Percentiles rank a stretch among this genome's conserved stretches.
These are phyloP conservation scores for Acridotheres tristis DNA, from an alignment of 2,797 vertebrate genomes.

Conservation along the genomic window DNA sequence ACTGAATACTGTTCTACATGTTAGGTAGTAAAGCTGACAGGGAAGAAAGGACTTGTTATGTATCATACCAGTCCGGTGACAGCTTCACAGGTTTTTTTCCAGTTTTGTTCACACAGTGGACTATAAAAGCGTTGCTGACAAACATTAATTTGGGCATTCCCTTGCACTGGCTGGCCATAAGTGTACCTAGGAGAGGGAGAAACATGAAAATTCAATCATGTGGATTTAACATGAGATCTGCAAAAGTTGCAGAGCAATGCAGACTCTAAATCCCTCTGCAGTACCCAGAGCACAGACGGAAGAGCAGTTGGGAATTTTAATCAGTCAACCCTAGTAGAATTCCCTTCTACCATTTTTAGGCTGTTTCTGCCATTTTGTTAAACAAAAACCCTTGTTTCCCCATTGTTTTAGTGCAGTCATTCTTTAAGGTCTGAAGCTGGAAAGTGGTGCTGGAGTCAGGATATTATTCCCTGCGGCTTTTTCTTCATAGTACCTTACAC, in stretches of 20 bases:
- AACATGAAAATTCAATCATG: background rate
- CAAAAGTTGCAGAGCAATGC: background rate
- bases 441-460: background rate
- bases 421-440: background rate
- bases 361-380: background rate
- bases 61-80: conserved; percentile 44
- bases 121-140: background rate
- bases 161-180: conserved; percentile 58
- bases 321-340: background rate
- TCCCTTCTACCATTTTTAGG: background rate
- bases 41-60: background rate
- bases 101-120: background rate
- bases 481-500: background rate
- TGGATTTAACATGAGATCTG: background rate
- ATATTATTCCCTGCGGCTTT: background rate
- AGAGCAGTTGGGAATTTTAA: background rate
- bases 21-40: background rate
- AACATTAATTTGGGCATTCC: conserved; percentile 22
- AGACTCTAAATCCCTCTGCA: background rate
- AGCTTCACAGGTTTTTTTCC: conserved; percentile 12
- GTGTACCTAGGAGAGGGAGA: conserved; percentile 51
- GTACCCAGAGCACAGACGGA: background rate
- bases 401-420: background rate
- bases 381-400: background rate
- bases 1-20: background rate